Conservation (phyloP, 2,888 invertebrate genomes). For the Cremastobaeus sp. region DNA sequence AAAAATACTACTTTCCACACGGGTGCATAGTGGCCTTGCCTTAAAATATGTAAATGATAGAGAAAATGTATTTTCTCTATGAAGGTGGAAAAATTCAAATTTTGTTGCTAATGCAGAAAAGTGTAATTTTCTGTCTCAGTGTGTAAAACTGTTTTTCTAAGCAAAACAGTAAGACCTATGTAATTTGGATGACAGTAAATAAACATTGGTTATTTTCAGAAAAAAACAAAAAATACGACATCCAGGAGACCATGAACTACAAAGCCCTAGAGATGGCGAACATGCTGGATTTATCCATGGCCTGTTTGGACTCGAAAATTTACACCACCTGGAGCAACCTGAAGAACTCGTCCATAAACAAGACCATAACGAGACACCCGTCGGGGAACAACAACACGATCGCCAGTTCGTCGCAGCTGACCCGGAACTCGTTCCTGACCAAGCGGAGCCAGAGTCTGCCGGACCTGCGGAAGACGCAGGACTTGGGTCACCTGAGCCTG, state of each 20-base stretch:
- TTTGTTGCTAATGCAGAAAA: not conserved
- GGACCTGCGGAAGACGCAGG: slow-evolving; percentile 80
- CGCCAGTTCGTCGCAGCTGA: slow-evolving; percentile 72
- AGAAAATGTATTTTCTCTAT: no score
- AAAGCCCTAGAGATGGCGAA: slow-evolving; percentile 71
- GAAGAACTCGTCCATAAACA: slow-evolving; percentile 82
- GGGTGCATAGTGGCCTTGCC: no score
- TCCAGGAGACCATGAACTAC: slow-evolving; percentile 67
- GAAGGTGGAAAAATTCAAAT: no score
- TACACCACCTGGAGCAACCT: slow-evolving; percentile 94
- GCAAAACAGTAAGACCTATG: no score
- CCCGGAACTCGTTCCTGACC: slow-evolving; percentile 62
- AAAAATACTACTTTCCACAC: no score
- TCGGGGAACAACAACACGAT: slow-evolving; percentile 86
- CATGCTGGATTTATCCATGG: slow-evolving; percentile 87
- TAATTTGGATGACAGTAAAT: no score
- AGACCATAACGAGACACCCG: slow-evolving; percentile 82
- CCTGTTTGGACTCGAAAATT: slow-evolving; percentile 89
- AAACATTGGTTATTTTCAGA: no score
- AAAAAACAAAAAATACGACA: slow-evolving; percentile 74
- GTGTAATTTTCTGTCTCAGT: no score
- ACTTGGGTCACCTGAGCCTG: slow-evolving; percentile 67
- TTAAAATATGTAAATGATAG: no score
- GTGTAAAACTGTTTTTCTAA: no score
- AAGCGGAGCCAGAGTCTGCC: slow-evolving; percentile 89